These are phyloP conservation scores for Lasioglossum villosulum DNA, from an alignment of 2,888 invertebrate species.

Conservation along the genomic window DNA sequence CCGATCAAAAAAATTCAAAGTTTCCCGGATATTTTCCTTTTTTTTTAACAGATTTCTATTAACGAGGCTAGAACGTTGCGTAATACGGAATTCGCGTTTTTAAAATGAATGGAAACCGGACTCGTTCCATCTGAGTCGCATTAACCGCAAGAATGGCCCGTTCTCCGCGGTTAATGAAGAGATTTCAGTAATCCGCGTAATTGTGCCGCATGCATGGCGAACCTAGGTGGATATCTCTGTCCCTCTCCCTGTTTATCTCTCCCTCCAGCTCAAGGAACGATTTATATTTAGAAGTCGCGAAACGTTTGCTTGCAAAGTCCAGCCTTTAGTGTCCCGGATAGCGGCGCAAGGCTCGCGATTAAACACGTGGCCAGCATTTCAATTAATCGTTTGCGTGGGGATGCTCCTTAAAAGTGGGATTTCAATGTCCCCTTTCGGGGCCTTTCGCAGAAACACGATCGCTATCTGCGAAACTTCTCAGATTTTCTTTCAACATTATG, in stretches of 20 bases:
- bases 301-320: conserved; percentile 36
- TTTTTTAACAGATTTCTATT: not conserved
- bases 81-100: not conserved
- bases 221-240: conserved; percentile 8
- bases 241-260: not conserved
- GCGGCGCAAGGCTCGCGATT: conserved; percentile 25
- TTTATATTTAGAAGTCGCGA: conserved; percentile 54
- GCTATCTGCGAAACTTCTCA: not conserved
- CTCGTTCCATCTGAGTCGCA: conserved; percentile 20
- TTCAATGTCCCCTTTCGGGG: not conserved
- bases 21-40: not conserved
- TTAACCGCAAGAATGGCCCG: conserved; percentile 7
- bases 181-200: conserved; percentile 42
- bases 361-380: conserved; percentile 26
- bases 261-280: conserved; percentile 19
- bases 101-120: not conserved
- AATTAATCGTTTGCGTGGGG: conserved; percentile 32
- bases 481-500: not conserved
- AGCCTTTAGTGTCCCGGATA: conserved; percentile 30
- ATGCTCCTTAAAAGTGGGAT: conserved; percentile 2
- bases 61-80: not conserved
- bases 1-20: not conserved
- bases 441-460: not conserved
- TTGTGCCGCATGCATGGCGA: conserved; percentile 14
- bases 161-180: conserved; percentile 34